Evolutionary conservation across 1,140 invertebrate species (phyloP), one percentile per base, ranked within the genome.

Genomic region (Nasonia giraulti): DNA sequence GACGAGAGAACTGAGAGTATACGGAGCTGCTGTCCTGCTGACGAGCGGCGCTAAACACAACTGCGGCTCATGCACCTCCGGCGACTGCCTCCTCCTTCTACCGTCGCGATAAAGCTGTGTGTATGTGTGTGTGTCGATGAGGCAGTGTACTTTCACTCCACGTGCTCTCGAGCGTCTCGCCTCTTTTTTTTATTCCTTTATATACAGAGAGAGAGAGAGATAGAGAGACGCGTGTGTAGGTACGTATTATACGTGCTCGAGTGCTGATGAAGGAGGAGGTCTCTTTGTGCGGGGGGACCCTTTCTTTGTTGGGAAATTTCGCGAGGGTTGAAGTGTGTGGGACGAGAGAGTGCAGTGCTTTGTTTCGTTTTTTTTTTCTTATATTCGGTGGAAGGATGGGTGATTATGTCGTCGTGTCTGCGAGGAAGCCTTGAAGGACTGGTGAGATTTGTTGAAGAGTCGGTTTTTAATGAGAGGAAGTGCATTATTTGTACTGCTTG

Each of bases 31-130:
- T 44, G 40, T 44, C 40, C 20, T 62, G 55, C 55, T 62, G 55
- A 62, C 55, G 55, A 62, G 55, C 55, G 55, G 17, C 17, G 55
- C 55, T 62, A 62, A 62, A 62, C 55, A 62, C 55, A n/a, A 62
- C 55, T 62, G 55, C 55, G 55, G 55, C 55, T 62, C 55, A 62
- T 62, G 55, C 55, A 62, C 55, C 55, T 62, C 55, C 55, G 55
- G 55, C 55, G 55, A 17, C 55, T 62, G 55, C 55, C 55, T 62
- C 55, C 55, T 62, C 55, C 40, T 17, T 62, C 55, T n/a, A n/a
- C 55, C 17, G 55, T 62, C 55, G 20, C 55, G 55, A 62, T 62
- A 62, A 62, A 62, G 55, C 55, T 17, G 17, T 17, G 20, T n/a
- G 55, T 20, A n/a, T 62, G 55, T 62, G 17, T 55, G 17, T 20